These are phyloP conservation scores for Lasioglossum malachurum DNA, from an alignment of 2,888 invertebrate species.

Conservation along the genomic window DNA sequence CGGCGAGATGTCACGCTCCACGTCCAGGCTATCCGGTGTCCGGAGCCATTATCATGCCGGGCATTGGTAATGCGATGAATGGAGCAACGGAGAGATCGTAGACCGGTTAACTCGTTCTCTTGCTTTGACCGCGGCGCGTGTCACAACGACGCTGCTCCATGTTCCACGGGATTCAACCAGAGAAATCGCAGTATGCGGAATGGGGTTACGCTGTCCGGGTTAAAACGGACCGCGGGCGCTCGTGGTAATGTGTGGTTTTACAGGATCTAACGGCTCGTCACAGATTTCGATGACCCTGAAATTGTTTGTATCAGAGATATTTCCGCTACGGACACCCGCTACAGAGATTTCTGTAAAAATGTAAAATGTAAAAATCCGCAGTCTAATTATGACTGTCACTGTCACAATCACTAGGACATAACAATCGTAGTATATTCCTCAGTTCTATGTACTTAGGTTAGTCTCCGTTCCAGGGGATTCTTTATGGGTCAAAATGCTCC, in stretches of 20 bases:
- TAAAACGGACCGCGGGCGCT: not conserved
- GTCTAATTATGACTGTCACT: no score
- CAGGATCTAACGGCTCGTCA: no score
- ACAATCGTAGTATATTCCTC: no score
- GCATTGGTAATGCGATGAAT: constrained; percentile 80
- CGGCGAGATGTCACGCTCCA: constrained; percentile 50
- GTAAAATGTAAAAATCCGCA: no score
- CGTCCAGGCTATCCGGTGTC: constrained; percentile 75
- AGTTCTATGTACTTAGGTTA: no score
- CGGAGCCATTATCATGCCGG: constrained; percentile 74
- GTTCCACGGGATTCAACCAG: not conserved
- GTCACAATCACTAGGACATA: no score
- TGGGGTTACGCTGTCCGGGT: not conserved
- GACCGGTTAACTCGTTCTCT: constrained; percentile 57
- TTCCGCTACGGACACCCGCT: no score
- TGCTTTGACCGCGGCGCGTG: constrained; percentile 33
- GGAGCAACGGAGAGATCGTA: constrained; percentile 69
- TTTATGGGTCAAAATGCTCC: no score
- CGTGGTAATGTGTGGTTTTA: not conserved
- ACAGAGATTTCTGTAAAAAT: no score
- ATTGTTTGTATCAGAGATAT: no score
- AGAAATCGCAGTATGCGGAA: constrained; percentile 47
- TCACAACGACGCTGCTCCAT: not conserved
- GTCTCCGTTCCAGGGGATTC: no score
- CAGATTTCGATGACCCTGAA: no score